Evolutionary conservation across 2,113 vertebrate genomes (phyloP).

Genomic region (Herpetotheres cachinnans): DNA sequence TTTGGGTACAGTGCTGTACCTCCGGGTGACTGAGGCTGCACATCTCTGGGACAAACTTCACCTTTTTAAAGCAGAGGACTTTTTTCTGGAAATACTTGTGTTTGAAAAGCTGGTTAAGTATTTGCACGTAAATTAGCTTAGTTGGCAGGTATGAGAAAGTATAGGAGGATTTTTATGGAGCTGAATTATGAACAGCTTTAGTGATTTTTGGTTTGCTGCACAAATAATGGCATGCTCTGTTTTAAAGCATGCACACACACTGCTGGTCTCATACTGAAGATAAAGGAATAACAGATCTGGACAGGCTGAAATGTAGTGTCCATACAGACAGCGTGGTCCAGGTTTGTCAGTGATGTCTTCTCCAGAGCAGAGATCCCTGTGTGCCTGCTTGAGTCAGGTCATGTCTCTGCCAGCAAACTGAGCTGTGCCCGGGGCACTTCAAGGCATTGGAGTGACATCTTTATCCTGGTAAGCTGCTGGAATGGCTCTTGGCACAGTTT

Average conservation of each 20-base stretch:
- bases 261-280: not conserved
- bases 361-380: not conserved
- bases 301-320: not conserved
- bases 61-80: not conserved
- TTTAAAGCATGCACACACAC: not conserved
- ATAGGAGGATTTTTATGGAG: not conserved
- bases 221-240: not conserved
- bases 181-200: not conserved
- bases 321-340: fast-evolving
- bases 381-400: not conserved
- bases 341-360: not conserved
- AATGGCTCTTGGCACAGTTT: not conserved
- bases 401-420: not conserved
- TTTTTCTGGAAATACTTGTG: not conserved
- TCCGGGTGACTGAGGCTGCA: not conserved
- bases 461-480: not conserved
- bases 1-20: not conserved
- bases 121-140: not conserved
- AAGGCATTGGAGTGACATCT: not conserved
- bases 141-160: not conserved
- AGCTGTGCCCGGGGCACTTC: not conserved
- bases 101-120: not conserved
- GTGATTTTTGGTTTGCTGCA: not conserved
- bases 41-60: not conserved
- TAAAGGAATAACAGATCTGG: not conserved